Evolutionary conservation across 2,888 invertebrate species (phyloP).

Genomic region (Cactoblastis cactorum): DNA sequence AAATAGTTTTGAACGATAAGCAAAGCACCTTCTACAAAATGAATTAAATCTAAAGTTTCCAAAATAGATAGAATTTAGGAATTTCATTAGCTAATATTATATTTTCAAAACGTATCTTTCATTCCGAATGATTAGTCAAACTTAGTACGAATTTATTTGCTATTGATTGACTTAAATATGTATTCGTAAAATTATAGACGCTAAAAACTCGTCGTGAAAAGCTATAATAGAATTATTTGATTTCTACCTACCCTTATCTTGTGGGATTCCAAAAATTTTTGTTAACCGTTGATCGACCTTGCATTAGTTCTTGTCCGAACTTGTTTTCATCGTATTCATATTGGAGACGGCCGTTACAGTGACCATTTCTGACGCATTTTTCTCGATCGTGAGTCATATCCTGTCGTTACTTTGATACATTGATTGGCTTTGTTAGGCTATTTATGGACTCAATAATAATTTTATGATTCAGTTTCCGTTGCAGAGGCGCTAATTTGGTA

Average conservation of each 20-base stretch:
- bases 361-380: conserved; percentile 18
- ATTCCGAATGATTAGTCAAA: background rate
- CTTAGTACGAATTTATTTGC: background rate
- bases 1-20: too few relatives aligned
- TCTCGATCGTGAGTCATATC: conserved; percentile 42
- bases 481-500: conserved; percentile 28
- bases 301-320: conserved; percentile 7
- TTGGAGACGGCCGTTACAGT: conserved; percentile 10
- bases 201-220: background rate
- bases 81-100: background rate
- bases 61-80: background rate
- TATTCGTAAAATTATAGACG: conserved; percentile 4
- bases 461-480: conserved; percentile 51
- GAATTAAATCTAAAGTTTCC: background rate
- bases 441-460: conserved; percentile 30
- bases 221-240: background rate
- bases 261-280: conserved; percentile 7
- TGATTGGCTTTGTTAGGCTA: conserved; percentile 41
- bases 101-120: background rate
- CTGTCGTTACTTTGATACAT: conserved; percentile 33
- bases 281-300: conserved; percentile 7
- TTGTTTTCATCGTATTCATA: conserved; percentile 12
- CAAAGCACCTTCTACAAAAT: too few relatives aligned
- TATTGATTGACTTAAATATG: background rate
- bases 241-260: background rate